Evolutionary conservation across 2,797 vertebrate genomes (phyloP).

Genomic region (Netta rufina): DNA sequence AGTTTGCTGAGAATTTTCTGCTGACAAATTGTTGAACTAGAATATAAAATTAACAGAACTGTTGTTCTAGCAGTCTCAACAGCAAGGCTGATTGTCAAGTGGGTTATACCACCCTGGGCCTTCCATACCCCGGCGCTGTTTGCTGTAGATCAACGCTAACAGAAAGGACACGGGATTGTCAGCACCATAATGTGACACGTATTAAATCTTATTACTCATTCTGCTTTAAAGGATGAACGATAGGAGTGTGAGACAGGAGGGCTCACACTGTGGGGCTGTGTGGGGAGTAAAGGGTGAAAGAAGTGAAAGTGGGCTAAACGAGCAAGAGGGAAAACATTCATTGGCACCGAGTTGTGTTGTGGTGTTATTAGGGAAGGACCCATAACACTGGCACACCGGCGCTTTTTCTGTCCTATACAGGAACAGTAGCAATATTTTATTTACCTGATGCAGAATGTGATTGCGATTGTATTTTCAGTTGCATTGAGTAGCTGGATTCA

Average conservation of each 20-base stretch:
- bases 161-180: neutral
- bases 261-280: neutral
- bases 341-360: neutral
- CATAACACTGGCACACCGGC: neutral
- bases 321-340: neutral
- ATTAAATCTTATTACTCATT: neutral
- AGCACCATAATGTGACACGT: rapidly evolving
- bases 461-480: neutral
- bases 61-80: neutral
- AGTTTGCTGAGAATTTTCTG: neutral
- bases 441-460: neutral
- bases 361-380: neutral
- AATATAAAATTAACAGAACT: neutral
- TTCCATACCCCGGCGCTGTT: neutral
- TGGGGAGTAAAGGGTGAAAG: neutral
- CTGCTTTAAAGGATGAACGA: neutral
- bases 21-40: neutral
- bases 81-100: neutral
- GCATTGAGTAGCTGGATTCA: neutral
- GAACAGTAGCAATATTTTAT: neutral
- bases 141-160: neutral
- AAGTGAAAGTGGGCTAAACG: neutral
- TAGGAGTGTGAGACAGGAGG: neutral
- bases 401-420: neutral
- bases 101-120: neutral